phyloP scores from a whole-genome alignment of 2,888 invertebrate genomes.

The Dimorphilus gyrociliatus region DNA sequence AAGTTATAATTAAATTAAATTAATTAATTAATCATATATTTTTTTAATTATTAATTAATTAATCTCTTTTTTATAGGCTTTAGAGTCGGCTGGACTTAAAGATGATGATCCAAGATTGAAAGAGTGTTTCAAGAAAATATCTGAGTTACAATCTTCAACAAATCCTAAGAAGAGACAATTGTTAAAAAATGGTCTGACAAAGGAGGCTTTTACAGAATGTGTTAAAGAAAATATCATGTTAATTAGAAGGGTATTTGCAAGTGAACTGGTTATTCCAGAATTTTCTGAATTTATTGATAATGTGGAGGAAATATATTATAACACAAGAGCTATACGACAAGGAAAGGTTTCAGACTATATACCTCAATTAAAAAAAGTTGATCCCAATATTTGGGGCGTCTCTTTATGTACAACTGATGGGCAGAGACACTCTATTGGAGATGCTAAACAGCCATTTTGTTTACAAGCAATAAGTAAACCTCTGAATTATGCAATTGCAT shows the following conservation, averaged over 20 bases:
- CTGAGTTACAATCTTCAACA: too few species aligned
- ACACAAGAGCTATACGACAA: conserved; percentile 63
- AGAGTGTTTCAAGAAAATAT: too few species aligned
- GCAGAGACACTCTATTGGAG: conserved; percentile 50
- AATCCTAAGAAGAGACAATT: too few species aligned
- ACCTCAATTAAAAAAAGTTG: conserved; percentile 72
- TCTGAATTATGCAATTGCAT: conserved; percentile 75
- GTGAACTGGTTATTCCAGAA: conserved; percentile 87
- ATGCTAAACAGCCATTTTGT: conserved; percentile 73
- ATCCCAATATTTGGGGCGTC: conserved; percentile 74
- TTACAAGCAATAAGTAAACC: conserved; percentile 72
- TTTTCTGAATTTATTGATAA: conserved; percentile 73
- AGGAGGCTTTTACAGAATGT: too few species aligned
- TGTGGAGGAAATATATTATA: conserved; percentile 83
- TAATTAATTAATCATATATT: too few species aligned
- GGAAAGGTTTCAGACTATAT: conserved; percentile 70
- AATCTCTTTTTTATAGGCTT: too few species aligned
- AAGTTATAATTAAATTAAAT: too few species aligned
- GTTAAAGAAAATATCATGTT: conserved; percentile 61
- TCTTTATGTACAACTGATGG: conserved; percentile 87
- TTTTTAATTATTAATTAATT: too few species aligned
- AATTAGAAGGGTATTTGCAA: conserved; percentile 74
- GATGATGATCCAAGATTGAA: too few species aligned
- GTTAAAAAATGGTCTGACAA: too few species aligned
- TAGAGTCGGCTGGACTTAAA: too few species aligned